phyloP scores from a whole-genome alignment of 2,888 invertebrate species.

The Parasteatoda lunata region DNA sequence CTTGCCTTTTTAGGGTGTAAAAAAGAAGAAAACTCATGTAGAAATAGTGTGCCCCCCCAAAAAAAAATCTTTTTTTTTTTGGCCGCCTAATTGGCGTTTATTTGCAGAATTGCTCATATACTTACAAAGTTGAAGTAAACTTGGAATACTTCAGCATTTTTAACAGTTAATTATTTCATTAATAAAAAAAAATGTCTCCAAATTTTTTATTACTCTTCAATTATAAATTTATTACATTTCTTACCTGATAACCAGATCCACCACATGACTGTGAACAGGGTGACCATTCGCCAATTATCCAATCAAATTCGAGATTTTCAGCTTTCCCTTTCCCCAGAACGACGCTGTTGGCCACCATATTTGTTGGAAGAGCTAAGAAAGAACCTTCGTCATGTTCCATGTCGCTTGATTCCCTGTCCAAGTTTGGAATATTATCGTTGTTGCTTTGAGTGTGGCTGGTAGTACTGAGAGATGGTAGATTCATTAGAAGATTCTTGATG shows the following conservation, averaged over 20 bases:
- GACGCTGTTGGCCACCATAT: conserved; percentile 70
- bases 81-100: too few relatives aligned
- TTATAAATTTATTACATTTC: too few relatives aligned
- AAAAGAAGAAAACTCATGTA: too few relatives aligned
- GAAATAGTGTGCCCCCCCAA: too few relatives aligned
- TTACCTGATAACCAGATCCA: conserved; percentile 81
- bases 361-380: conserved; percentile 74
- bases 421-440: conserved; percentile 27
- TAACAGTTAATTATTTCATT: too few relatives aligned
- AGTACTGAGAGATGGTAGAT: conserved; percentile 76
- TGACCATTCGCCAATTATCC: conserved; percentile 90
- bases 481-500: conserved; percentile 82
- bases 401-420: conserved; percentile 21
- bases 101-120: too few relatives aligned
- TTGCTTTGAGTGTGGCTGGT: conserved; percentile 70
- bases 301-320: conserved; percentile 81
- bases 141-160: too few relatives aligned
- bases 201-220: too few relatives aligned
- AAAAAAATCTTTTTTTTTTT: too few relatives aligned
- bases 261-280: conserved; percentile 89
- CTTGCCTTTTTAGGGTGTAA: too few relatives aligned
- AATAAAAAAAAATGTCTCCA: too few relatives aligned
- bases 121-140: too few relatives aligned
- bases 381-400: conserved; percentile 72
- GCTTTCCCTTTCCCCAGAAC: conserved; percentile 75